Conservation (phyloP, 1,140 invertebrate genomes). For the Drosophila grimshawi region DNA sequence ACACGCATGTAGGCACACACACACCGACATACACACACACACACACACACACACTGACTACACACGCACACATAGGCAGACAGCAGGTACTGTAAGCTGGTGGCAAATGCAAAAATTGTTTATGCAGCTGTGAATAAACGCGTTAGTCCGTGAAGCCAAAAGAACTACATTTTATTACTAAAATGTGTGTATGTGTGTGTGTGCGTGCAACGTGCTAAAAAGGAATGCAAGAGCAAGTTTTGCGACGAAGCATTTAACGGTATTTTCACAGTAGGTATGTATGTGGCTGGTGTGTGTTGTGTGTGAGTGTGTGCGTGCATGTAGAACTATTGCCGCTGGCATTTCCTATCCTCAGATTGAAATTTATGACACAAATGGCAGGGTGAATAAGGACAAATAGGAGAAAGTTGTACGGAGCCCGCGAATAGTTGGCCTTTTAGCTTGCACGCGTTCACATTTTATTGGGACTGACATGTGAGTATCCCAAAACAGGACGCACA, state of each 20-base stretch:
- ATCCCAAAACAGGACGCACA: slow-evolving; percentile 16
- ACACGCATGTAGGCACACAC: background rate
- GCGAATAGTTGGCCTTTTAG: slow-evolving; percentile 31
- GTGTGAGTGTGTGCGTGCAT: slow-evolving; percentile 16
- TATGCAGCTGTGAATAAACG: slow-evolving; percentile 37
- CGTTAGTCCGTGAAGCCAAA: slow-evolving; percentile 61
- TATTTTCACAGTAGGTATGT: background rate
- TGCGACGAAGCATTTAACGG: slow-evolving; percentile 56
- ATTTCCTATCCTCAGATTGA: slow-evolving; percentile 48
- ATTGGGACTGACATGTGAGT: slow-evolving; percentile 8
- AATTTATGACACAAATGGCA: slow-evolving; percentile 60
- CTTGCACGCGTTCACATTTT: slow-evolving; percentile 15
- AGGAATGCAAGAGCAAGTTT: slow-evolving; percentile 59
- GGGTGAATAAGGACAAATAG: background rate
- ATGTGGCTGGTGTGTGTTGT: background rate
- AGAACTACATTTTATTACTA: slow-evolving; percentile 76
- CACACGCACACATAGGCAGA: slow-evolving; percentile 4
- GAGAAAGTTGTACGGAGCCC: background rate
- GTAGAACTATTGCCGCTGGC: slow-evolving; percentile 6
- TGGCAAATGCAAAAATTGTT: slow-evolving; percentile 38
- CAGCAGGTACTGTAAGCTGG: slow-evolving; percentile 18
- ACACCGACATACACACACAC: slow-evolving; percentile 6
- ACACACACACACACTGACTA: slow-evolving; percentile 16
- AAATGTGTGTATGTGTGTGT: slow-evolving; percentile 36
- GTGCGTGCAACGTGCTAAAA: slow-evolving; percentile 37